phyloP scores from a whole-genome alignment of 1,140 invertebrate species.

The Sinonovacula constricta region DNA sequence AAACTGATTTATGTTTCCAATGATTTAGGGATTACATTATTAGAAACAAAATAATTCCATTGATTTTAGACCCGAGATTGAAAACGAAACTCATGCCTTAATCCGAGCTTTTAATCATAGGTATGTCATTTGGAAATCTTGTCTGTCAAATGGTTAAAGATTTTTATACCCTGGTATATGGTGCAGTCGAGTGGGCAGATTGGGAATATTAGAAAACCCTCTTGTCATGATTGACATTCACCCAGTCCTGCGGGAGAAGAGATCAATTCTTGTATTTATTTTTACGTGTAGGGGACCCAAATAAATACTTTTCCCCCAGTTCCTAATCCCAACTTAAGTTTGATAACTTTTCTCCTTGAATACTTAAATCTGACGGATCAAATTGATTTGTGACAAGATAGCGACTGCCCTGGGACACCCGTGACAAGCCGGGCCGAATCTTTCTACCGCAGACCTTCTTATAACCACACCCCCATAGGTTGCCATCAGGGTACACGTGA shows the following conservation, averaged over 20 bases:
- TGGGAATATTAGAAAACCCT: constrained; percentile 26
- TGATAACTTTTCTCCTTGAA: constrained; percentile 51
- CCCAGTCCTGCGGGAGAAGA: constrained; percentile 8
- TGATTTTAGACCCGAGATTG: constrained; percentile 41
- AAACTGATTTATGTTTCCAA: constrained; percentile 48
- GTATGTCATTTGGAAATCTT: constrained; percentile 42
- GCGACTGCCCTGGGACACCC: too few species aligned
- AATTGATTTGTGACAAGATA: constrained; percentile 44
- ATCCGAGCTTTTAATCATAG: constrained; percentile 50
- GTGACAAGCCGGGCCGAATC: too few species aligned
- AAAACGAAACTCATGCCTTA: constrained; percentile 48
- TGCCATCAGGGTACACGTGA: too few species aligned
- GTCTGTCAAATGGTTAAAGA: constrained; percentile 48
- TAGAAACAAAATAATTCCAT: constrained; percentile 55
- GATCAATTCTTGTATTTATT: constrained; percentile 51
- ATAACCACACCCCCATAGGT: too few species aligned
- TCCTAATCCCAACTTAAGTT: constrained; percentile 42
- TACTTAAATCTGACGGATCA: constrained; percentile 43
- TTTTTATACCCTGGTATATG: constrained; percentile 49
- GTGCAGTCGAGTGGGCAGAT: constrained; percentile 12
- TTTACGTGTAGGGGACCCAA: constrained; percentile 46
- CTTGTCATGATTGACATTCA: constrained; percentile 39
- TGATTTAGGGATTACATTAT: constrained; percentile 54
- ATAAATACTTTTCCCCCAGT: constrained; percentile 39
- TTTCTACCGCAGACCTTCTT: too few species aligned